Conservation (phyloP, 2,797 vertebrate genomes). For the Cirrhinus mrigala region DNA sequence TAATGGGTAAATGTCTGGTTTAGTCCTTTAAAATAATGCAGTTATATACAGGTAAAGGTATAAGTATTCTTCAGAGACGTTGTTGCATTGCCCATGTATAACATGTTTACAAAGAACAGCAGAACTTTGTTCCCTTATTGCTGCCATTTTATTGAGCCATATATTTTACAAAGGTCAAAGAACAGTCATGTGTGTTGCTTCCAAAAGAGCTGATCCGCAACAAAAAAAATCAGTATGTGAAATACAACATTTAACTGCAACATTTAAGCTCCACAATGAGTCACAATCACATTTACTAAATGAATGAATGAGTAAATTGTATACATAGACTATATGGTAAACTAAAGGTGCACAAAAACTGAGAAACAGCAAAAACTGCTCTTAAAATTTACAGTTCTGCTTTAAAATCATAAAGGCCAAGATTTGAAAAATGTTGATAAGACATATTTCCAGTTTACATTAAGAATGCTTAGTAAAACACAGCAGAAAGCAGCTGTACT, state of each 20-base stretch:
- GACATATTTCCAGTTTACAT: conserved; percentile 5
- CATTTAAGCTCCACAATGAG: neutral
- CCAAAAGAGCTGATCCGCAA: neutral
- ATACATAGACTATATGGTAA: neutral
- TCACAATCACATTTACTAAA: neutral
- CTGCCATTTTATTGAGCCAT: neutral
- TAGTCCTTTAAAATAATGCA: neutral
- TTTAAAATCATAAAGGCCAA: neutral
- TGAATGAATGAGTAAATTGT: neutral
- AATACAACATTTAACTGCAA: neutral
- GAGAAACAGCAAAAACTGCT: neutral
- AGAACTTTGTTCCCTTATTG: neutral
- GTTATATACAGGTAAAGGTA: neutral
- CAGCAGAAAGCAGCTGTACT: neutral
- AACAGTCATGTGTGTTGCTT: neutral
- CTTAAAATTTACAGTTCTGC: neutral
- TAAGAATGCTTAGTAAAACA: neutral
- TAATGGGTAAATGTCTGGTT: neutral
- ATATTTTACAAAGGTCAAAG: neutral
- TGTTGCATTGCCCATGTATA: neutral
- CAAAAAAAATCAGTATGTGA: neutral
- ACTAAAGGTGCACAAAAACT: neutral
- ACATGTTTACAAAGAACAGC: neutral
- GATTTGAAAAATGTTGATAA: neutral
- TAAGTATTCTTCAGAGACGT: neutral